These are phyloP conservation scores for Dallia pectoralis DNA, from an alignment of 2,797 vertebrate species.

Conservation along the genomic window DNA sequence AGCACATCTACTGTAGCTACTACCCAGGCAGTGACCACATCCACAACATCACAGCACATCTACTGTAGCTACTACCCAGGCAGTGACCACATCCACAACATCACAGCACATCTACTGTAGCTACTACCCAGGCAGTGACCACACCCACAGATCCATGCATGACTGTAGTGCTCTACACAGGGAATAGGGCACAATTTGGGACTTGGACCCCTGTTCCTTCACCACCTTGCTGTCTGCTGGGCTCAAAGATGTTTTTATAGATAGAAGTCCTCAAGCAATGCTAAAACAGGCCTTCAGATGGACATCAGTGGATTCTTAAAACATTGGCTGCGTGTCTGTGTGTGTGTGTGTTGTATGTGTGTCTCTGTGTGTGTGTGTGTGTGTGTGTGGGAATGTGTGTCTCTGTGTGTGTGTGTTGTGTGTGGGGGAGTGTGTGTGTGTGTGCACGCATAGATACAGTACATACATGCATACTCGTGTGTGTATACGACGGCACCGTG, in stretches of 20 bases:
- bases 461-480: not conserved
- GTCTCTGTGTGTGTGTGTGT: not conserved
- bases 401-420: too few relatives aligned
- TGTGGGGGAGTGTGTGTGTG: not conserved
- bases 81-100: slow-evolving; percentile 41
- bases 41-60: slow-evolving; percentile 31
- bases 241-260: slow-evolving; percentile 38
- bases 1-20: not conserved
- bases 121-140: slow-evolving; percentile 44
- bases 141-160: slow-evolving; percentile 36
- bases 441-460: not conserved
- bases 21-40: slow-evolving; percentile 42
- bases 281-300: slow-evolving; percentile 27
- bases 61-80: slow-evolving; percentile 29
- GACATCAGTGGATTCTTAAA: slow-evolving; percentile 19
- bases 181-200: not conserved
- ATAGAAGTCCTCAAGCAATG: slow-evolving; percentile 16
- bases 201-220: slow-evolving; percentile 37
- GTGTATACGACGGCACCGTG: slow-evolving; percentile 4
- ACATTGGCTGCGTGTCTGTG: not conserved
- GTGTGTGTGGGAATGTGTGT: not conserved
- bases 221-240: slow-evolving; percentile 35
- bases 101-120: slow-evolving; percentile 7
- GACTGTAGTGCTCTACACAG: slow-evolving; percentile 26
- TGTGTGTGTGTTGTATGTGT: not conserved